Evolutionary conservation across 2,888 invertebrate species (phyloP).

Genomic region (Meghimatium bilineatum): DNA sequence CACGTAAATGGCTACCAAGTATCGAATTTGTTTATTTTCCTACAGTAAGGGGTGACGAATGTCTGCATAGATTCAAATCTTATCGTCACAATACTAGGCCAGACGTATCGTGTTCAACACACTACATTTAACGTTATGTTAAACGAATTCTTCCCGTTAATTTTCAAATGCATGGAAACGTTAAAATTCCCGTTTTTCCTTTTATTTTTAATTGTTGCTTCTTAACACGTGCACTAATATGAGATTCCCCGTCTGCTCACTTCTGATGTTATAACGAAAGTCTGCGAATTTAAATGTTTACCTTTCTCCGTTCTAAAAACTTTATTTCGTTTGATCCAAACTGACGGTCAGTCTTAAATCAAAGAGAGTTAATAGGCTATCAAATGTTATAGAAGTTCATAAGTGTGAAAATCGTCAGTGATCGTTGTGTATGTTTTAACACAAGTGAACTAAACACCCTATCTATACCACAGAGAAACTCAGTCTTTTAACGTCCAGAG

Average conservation of each 20-base stretch:
- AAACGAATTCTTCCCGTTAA: not conserved
- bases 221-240: not conserved
- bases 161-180: not conserved
- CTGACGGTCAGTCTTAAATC: not conserved
- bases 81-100: not conserved
- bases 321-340: not conserved
- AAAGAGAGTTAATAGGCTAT: not conserved
- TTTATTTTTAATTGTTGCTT: not conserved
- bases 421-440: not conserved
- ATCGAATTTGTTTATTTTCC: constrained; percentile 13
- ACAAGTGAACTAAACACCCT: not conserved
- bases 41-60: constrained; percentile 8
- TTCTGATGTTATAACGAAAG: not conserved
- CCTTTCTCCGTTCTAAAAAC: not conserved
- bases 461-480: not conserved
- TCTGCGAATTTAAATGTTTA: not conserved
- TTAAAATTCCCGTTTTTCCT: not conserved
- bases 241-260: constrained; percentile 3
- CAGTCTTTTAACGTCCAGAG: too few species aligned
- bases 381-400: not conserved
- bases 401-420: not conserved
- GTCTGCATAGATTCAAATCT: constrained; percentile 1
- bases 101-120: constrained; percentile 14
- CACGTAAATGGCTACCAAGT: not conserved
- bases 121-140: not conserved